phyloP scores from a whole-genome alignment of 1,140 invertebrate species.

The Rhynchophorus ferrugineus region DNA sequence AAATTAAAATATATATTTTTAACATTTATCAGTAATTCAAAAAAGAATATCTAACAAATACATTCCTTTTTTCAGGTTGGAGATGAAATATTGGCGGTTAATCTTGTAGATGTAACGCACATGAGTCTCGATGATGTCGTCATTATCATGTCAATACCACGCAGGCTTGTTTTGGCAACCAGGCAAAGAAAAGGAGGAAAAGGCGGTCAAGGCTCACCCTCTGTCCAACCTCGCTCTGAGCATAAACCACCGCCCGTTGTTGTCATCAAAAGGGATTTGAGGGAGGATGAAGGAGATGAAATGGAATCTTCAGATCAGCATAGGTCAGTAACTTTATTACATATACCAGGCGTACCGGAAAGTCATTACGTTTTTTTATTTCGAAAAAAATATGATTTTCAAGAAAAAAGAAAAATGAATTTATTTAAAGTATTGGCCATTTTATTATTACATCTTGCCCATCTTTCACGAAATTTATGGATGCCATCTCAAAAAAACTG shows the following conservation, averaged over 20 bases:
- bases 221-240: constrained; percentile 60
- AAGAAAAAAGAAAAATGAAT: no score
- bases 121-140: constrained; percentile 99
- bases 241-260: constrained; percentile 87
- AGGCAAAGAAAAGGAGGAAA: constrained; percentile 64
- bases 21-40: no score
- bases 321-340: constrained; percentile 37
- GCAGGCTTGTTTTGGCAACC: constrained; percentile 87
- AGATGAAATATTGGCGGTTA: constrained; percentile 98
- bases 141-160: constrained; percentile 97
- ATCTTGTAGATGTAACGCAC: constrained; percentile 91
- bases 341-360: no score
- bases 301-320: constrained; percentile 45
- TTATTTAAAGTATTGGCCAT: no score
- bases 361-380: no score
- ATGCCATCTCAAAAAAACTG: no score
- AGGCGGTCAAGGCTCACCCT: constrained; percentile 61
- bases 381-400: no score
- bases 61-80: constrained; percentile 74
- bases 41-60: no score
- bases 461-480: no score
- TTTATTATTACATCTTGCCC: no score
- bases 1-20: no score
- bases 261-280: constrained; percentile 84
- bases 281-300: constrained; percentile 72